Conservation (phyloP, 1,140 invertebrate genomes). For the Drosophila persimilis region DNA sequence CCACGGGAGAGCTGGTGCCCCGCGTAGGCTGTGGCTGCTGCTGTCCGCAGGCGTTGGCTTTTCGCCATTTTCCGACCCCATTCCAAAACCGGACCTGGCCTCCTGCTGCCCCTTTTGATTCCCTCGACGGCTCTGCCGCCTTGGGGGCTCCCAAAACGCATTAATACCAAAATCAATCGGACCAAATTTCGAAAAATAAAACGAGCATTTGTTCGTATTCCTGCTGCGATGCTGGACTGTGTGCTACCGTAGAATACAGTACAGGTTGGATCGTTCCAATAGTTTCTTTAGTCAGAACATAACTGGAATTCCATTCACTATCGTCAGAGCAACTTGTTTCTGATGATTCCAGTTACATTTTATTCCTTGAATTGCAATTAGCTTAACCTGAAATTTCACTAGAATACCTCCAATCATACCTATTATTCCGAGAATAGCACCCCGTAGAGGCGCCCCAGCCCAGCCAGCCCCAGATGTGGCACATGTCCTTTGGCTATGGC, state of each 20-base stretch:
- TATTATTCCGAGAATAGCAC: too few relatives aligned
- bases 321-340: too few relatives aligned
- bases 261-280: too few relatives aligned
- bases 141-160: conserved; percentile 45
- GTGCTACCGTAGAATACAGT: neutral
- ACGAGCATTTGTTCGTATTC: conserved; percentile 11
- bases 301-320: too few relatives aligned
- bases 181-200: conserved; percentile 48
- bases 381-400: too few relatives aligned
- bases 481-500: conserved; percentile 12
- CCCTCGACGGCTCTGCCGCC: conserved; percentile 22
- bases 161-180: conserved; percentile 67
- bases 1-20: conserved; percentile 21
- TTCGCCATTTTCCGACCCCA: conserved; percentile 27
- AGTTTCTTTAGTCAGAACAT: too few relatives aligned
- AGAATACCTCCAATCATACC: too few relatives aligned
- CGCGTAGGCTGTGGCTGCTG: conserved; percentile 33
- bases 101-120: neutral
- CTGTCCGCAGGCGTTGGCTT: conserved; percentile 4
- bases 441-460: too few relatives aligned
- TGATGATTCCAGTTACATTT: too few relatives aligned
- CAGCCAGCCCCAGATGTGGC: too few relatives aligned
- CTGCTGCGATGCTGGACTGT: neutral
- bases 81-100: conserved; percentile 5
- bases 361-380: too few relatives aligned